Evolutionary conservation across 2,797 vertebrate genomes (phyloP), one percentile per base, ranked within the genome.

Genomic region (Rhynchotus rufescens): DNA sequence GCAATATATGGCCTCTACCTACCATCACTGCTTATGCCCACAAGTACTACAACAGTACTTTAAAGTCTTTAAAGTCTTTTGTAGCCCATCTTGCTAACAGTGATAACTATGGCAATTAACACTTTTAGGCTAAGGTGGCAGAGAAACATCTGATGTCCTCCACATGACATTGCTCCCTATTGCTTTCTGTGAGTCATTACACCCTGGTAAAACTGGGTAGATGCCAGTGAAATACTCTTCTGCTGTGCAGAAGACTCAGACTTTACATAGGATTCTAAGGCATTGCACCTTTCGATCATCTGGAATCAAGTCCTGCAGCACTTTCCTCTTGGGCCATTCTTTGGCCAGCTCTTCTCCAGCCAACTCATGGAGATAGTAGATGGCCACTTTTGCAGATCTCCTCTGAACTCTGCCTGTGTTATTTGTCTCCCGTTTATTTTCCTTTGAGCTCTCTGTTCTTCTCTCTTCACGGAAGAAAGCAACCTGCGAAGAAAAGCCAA

Each of bases 281-380:
- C 51, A 45, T 78, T 83, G 77, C 94, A 98, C 99, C 98, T 99
- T 99, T 69, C 98, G 98, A 95, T 99, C 99, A 49, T 99, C 99
- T 1, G 99, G 99, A 71, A 99, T 99, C 91, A 99, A 97, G 96
- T 99, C 99, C 12, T 98, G 98, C 92, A 98, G 98, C 57, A 99
- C 98, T 97, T 99, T 99, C 92, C 98, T 98, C 97, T 99, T 99
- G 71, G 99, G 98, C 99, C 99, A 99, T 88, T 99, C 99, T 95
- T 99, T 99, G 86, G 98, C 98, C 93, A 99, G 97, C 25, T 99
- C 99, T 45, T 98, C 98, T 92, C 98, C 98, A 91, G 99, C 99
- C 19, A 99, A 98, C 93, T 99, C 99, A 32, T 99, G 98, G 89
- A 99, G 97, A 94, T 99, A 98, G 93, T 98, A 99, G 88, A 98